Base-by-base conservation (phyloP, 2,113 vertebrate species). In the Marmota flaviventris region DNA sequence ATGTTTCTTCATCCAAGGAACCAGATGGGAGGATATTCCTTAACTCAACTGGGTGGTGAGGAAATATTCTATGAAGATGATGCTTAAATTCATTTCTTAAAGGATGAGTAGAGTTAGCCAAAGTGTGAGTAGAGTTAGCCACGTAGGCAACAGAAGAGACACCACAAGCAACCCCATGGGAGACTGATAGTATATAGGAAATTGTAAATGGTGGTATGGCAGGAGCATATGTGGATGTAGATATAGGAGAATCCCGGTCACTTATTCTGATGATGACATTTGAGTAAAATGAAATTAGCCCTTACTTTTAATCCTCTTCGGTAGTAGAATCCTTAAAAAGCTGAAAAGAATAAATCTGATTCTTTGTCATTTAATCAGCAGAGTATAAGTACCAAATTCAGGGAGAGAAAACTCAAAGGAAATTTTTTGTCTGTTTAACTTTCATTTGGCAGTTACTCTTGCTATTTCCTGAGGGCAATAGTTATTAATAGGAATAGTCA, bases 51-150 rank as follows among this genome's bases (percentile, higher is more conserved):
- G 82, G n/a, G 1, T 70, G n/a, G 53, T 51, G 11, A 32, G n/a
- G 65, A 85, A 89, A 78, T 89, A 75, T 88, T 77, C 53, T 79
- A 83, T 67, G 58, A 48, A 83, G 39, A 14, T 63, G 34, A 53
- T 37, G 22, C n/a, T 93, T 93, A 39, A 94, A 92, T 12, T 96
- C 20, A 91, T 79, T 81, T 24, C 91, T 93, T 91, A 91, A 96
- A 85, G 29, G 29, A 72, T 67, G 51, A 42, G 2, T 83, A 56
- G 34, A 86, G 75, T 48, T 75, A 89, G 61, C 69, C 32, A 63
- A 63, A 63, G 61, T 63, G 24, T 8, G 48, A 45, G 4, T 82
- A 63, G 29, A 84, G 76, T 58, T 72, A 84, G 63, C 63, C 34
- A 97, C 77, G 24, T 14, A 87, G 91, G 45, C 61, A 27, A 27